Evolutionary conservation across 2,797 vertebrate species (phyloP), one percentile per base, ranked within the genome.

Genomic region (Danio kyathit): DNA sequence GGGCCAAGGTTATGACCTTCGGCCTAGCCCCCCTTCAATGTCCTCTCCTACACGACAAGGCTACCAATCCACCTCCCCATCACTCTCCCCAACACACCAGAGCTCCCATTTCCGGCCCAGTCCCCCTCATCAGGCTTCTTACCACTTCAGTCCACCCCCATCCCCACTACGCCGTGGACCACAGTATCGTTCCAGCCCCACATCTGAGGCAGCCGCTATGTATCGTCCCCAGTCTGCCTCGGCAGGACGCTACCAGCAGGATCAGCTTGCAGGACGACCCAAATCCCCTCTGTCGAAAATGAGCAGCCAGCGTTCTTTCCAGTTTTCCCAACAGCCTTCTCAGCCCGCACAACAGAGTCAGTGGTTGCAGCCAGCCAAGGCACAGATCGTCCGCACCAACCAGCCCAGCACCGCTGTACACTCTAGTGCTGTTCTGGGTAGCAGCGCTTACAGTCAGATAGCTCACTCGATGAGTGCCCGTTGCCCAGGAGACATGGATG

Each of bases 291-390:
- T 96, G 0, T 96, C 96, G 78, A 96, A 96, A 89, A 95, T 94
- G 92, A 89, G 94, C 0, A 91, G 93, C 0, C 96, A 96, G 89
- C 93, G 96, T 54, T 95, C 96, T 21, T 95, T 96, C 86, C 96
- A 96, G 88, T 95, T 96, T 91, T 95, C 95, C 61, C 95, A 85
- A 79, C 94, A 95, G 79, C 89, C 93, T 61, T 61, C 76, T 9
- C 78, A 67, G 17, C 59, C 57, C 7, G 40, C 79, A 56, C 95
- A 95, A 86, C 95, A 92, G 70, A 93, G 92, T 74, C 95, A 97
- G 83, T 95, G 97, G 94, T 94, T 97, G 74, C 97, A 98, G 86
- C 95, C 96, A 1, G 95, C 96, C 79, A 97, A 96, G 89, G 96
- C 94, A 0, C 97, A 98, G 90, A 95, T 96, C 0, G 90, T 97